A percentile compares a stretch with the other conserved stretches of the same genome.
Conservation (phyloP, 2,113 vertebrate genomes). For the Hypocryptadius cinnamomeus region DNA sequence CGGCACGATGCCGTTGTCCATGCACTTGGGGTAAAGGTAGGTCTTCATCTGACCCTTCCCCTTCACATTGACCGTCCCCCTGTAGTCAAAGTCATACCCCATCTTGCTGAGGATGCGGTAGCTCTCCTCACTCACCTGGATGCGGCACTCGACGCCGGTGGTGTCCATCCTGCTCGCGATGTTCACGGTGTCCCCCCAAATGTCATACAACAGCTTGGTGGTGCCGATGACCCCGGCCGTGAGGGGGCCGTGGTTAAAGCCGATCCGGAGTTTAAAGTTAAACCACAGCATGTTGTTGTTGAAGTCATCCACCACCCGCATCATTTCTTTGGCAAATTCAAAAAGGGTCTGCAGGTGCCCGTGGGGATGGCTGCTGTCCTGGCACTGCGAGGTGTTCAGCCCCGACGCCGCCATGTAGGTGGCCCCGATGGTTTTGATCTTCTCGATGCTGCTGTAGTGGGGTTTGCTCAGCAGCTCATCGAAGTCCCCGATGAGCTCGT, state of each 20-base stretch:
- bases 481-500: constrained; percentile 95
- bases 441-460: constrained; percentile 89
- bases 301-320: constrained; percentile 96
- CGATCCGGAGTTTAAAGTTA: constrained; percentile 93
- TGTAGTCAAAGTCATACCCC: constrained; percentile 95
- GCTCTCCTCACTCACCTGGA: constrained; percentile 98
- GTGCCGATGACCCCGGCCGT: constrained; percentile 97
- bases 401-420: constrained; percentile 98
- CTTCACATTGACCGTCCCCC: constrained; percentile 97
- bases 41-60: constrained; percentile 99
- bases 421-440: constrained; percentile 99
- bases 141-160: constrained; percentile 92
- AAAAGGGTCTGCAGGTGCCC: constrained; percentile 89
- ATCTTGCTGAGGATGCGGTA: constrained; percentile 86
- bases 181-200: constrained; percentile 99
- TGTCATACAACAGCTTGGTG: constrained; percentile 95
- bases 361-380: constrained; percentile 78
- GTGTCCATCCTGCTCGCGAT: constrained; percentile 99
- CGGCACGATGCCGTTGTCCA: constrained; percentile 78
- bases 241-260: constrained; percentile 94
- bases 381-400: constrained; percentile 82
- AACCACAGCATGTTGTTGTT: constrained; percentile 99
- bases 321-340: constrained; percentile 98
- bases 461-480: constrained; percentile 88
- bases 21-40: constrained; percentile 91